Evolutionary conservation across 2,888 invertebrate genomes (phyloP).

Genomic region (Apeira syringaria): DNA sequence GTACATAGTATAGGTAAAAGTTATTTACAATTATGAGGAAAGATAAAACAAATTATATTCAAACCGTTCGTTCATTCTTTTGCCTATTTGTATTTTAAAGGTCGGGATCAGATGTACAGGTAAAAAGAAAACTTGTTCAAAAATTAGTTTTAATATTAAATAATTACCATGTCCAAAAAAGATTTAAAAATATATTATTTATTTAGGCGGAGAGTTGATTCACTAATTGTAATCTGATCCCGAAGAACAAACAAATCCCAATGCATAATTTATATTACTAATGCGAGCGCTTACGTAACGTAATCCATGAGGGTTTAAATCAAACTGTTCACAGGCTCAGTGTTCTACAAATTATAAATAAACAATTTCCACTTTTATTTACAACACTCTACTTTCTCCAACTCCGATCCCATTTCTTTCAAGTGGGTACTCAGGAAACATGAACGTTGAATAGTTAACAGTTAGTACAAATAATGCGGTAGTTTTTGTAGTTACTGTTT

Average conservation of each 20-base stretch:
- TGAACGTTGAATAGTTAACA: too few species aligned
- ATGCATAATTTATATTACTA: too few species aligned
- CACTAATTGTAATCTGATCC: too few species aligned
- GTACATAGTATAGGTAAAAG: slow-evolving; percentile 36
- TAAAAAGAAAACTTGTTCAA: too few species aligned
- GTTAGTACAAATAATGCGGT: too few species aligned
- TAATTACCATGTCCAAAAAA: too few species aligned
- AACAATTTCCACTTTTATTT: slow-evolving; percentile 5
- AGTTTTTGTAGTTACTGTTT: too few species aligned
- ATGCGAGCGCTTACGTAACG: not conserved
- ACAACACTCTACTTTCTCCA: not conserved
- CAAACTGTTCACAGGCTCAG: slow-evolving; percentile 4
- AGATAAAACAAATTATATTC: slow-evolving; percentile 37
- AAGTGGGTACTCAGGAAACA: too few species aligned
- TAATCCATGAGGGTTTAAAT: not conserved
- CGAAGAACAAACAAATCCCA: too few species aligned
- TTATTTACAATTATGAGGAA: slow-evolving; percentile 56
- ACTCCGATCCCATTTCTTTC: not conserved
- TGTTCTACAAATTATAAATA: not conserved
- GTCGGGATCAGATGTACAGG: slow-evolving; percentile 1
- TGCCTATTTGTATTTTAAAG: slow-evolving; percentile 5
- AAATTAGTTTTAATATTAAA: too few species aligned
- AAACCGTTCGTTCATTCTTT: slow-evolving; percentile 1
- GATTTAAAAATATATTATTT: too few species aligned
- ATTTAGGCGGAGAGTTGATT: too few species aligned